Base-by-base conservation (phyloP, 2,888 invertebrate species). In the Cybosia mesomella region DNA sequence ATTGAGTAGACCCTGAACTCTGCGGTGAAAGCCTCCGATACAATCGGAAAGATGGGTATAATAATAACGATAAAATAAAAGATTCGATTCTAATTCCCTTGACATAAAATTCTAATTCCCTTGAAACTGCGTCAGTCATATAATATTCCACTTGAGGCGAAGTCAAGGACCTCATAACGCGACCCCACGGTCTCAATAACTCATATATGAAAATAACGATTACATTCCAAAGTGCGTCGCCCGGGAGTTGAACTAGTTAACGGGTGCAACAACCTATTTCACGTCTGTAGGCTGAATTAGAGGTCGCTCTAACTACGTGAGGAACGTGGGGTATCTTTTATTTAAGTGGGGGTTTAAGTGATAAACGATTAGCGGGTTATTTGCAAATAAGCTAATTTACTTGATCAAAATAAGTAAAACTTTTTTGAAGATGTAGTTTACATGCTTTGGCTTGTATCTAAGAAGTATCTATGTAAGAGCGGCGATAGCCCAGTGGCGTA, bases 281-380 rank as follows among this genome's bases (percentile, higher is more conserved):
- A 83, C 81, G 79, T 80, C 79, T 71, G 76, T 69, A 72, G 64
- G 61, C 81, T 78, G 80, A 84, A 84, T 83, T 82, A 79, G 82
- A 84, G 81, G 82, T 79, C 80, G 81, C 73, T 78, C 68, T 65
- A 75, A 74, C 73, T 81, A 79, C 82, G 83, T 76, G 77, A 71
- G 81, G 85, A 81, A 87, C 83, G 84, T 82, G 73, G 68, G 64
- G 75, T 75, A 79, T 76, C 85, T 87, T 86, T 85, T 87, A 87
- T 87, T 83, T 82, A 78, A 77, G 68, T 66, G 67, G 55, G 49
- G 28, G 53, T 18, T 49, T 66, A 63, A 70, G 70, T 63, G 36
- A 62, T 34, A 13, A 49, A 68, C 4, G 15, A 21, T n/a, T 24
- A 64, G 68, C 73, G 68, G 57, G 11, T 59, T 54, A 1, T 21